Conservation (phyloP, 2,888 invertebrate species). For the Macrosiphum euphorbiae region DNA sequence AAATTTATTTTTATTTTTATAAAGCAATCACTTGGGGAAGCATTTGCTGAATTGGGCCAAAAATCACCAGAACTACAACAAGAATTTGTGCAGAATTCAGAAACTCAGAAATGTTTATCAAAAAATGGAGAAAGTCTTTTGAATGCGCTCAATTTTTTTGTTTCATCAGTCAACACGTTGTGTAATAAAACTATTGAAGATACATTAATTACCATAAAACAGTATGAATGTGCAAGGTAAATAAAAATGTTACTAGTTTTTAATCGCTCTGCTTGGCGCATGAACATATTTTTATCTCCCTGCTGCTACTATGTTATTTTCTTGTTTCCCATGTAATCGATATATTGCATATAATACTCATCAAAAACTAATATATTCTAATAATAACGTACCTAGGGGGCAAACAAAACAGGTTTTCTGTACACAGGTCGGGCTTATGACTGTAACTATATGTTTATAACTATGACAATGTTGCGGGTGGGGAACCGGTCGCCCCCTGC, state of each 20-base stretch:
- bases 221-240: slow-evolving; percentile 83
- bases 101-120: slow-evolving; percentile 92
- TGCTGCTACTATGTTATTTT: not conserved
- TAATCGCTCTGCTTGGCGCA: not conserved
- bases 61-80: slow-evolving; percentile 96
- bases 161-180: slow-evolving; percentile 93
- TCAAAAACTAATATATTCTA: not conserved
- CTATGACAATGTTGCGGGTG: too few species aligned
- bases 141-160: slow-evolving; percentile 95
- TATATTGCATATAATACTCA: not conserved
- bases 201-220: slow-evolving; percentile 82
- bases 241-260: not conserved
- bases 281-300: not conserved
- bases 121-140: slow-evolving; percentile 94
- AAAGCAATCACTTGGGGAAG: slow-evolving; percentile 90
- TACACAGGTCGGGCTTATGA: too few species aligned
- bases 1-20: slow-evolving; percentile 65
- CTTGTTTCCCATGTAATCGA: not conserved
- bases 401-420: too few species aligned
- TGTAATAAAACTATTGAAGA: slow-evolving; percentile 99
- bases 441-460: too few species aligned
- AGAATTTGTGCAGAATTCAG: slow-evolving; percentile 94
- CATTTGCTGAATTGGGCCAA: slow-evolving; percentile 95
- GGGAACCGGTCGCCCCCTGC: too few species aligned
- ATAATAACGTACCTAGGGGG: too few species aligned